Conservation (phyloP, 2,797 vertebrate genomes). For the Uromys caudimaculatus region DNA sequence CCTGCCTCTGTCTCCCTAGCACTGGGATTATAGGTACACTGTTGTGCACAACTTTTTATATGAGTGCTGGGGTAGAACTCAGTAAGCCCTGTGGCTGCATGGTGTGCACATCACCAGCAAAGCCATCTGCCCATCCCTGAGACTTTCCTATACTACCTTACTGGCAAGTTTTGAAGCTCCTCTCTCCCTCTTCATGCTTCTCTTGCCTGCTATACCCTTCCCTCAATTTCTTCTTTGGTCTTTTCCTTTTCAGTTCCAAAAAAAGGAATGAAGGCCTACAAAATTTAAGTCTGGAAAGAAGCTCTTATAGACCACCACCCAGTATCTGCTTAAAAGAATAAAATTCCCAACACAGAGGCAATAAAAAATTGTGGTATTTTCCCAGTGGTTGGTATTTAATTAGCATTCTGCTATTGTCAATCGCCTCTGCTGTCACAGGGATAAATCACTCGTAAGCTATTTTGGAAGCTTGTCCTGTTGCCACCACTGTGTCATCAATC, state of each 20-base stretch:
- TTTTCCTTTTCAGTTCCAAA: slow-evolving; percentile 10
- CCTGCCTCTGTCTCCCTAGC: neutral
- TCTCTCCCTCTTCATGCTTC: neutral
- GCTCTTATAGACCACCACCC: slow-evolving; percentile 43
- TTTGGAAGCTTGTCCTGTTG: slow-evolving; percentile 70
- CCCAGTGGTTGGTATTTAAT: slow-evolving; percentile 77
- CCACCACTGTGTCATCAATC: slow-evolving; percentile 77
- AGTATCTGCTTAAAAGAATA: neutral
- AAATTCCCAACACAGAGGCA: slow-evolving; percentile 34
- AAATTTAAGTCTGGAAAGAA: slow-evolving; percentile 44
- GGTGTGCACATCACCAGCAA: no score
- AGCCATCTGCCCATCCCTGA: neutral
- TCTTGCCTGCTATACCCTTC: neutral
- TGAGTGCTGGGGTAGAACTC: neutral
- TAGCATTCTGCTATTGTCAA: slow-evolving; percentile 64
- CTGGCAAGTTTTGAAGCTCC: neutral
- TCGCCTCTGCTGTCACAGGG: slow-evolving; percentile 39
- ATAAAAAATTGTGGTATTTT: slow-evolving; percentile 53
- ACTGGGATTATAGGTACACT: neutral
- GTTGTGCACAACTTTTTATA: neutral
- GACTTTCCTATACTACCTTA: neutral
- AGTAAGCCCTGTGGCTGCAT: neutral
- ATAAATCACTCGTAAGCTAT: slow-evolving; percentile 70
- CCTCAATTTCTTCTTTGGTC: neutral
- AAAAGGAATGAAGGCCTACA: neutral